These are phyloP conservation scores for Sinocyclocheilus maitianheensis DNA, from an alignment of 2,113 vertebrate species.

Conservation along the genomic window DNA sequence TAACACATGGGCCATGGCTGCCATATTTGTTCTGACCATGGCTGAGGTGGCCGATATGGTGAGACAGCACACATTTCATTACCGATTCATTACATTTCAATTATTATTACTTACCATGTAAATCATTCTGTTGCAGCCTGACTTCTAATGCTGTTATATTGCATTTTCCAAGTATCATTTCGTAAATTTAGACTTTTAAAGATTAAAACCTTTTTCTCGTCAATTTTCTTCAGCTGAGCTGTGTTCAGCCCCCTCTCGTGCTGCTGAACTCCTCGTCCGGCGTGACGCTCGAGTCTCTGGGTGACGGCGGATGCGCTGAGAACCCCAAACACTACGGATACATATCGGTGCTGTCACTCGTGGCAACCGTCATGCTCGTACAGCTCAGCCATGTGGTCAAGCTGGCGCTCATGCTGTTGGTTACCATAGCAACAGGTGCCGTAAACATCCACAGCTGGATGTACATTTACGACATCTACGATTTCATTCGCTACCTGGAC, in stretches of 20 bases:
- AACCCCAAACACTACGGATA: conserved; percentile 92
- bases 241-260: conserved; percentile 73
- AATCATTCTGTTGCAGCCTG: background rate
- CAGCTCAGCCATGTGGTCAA: conserved; percentile 96
- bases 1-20: conserved; percentile 94
- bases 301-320: conserved; percentile 74
- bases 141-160: background rate
- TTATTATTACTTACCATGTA: background rate
- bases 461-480: conserved; percentile 86
- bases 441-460: conserved; percentile 89
- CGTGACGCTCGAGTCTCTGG: conserved; percentile 54
- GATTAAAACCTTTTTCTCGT: background rate
- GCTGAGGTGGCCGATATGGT: conserved; percentile 93
- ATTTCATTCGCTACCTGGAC: conserved; percentile 76
- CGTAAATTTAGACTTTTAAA: background rate
- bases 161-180: background rate
- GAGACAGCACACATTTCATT: conserved; percentile 30
- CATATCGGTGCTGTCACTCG: conserved; percentile 85
- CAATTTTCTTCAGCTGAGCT: conserved; percentile 80
- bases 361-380: conserved; percentile 90
- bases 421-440: conserved; percentile 77
- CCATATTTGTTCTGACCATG: conserved; percentile 91
- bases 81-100: no score
- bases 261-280: conserved; percentile 71
- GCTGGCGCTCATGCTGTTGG: conserved; percentile 89